Percentiles rank a stretch among this genome's conserved stretches.
These are phyloP conservation scores for Julus scandinavius DNA, from an alignment of 2,888 invertebrate species.

Conservation along the genomic window DNA sequence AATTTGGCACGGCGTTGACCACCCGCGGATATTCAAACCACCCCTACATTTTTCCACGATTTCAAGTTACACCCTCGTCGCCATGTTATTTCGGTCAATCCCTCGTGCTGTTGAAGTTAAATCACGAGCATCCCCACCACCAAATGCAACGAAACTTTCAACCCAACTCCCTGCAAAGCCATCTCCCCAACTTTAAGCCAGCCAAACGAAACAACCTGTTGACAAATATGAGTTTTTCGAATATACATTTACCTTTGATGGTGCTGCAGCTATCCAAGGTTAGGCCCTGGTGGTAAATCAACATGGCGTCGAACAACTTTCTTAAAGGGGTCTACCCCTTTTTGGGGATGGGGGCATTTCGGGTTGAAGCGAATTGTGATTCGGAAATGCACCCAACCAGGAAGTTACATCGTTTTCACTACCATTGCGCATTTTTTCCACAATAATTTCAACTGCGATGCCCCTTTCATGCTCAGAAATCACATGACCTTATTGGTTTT, in stretches of 20 bases:
- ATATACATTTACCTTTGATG: constrained; percentile 42
- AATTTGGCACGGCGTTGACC: neutral
- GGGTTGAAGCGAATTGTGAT: neutral
- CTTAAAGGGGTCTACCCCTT: constrained; percentile 36
- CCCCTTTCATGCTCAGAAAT: too few relatives aligned
- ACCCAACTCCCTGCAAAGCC: neutral
- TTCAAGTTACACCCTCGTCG: constrained; percentile 50
- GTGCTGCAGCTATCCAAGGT: constrained; percentile 54
- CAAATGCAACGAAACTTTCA: neutral
- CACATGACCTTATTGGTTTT: too few relatives aligned
- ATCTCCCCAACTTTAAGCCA: neutral
- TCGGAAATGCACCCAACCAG: neutral
- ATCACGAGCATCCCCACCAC: neutral
- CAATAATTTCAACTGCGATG: too few relatives aligned
- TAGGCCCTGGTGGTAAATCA: constrained; percentile 53
- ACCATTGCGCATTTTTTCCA: neutral
- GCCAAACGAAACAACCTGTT: constrained; percentile 24
- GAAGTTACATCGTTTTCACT: neutral
- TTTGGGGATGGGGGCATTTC: constrained; percentile 28
- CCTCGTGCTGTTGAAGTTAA: constrained; percentile 34
- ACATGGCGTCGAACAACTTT: constrained; percentile 56
- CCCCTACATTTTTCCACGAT: constrained; percentile 36
- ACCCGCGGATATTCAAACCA: constrained; percentile 2
- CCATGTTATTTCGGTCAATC: constrained; percentile 45
- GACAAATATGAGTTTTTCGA: constrained; percentile 22